phyloP scores from a whole-genome alignment of 2,113 vertebrate species.

The Aythya baeri region DNA sequence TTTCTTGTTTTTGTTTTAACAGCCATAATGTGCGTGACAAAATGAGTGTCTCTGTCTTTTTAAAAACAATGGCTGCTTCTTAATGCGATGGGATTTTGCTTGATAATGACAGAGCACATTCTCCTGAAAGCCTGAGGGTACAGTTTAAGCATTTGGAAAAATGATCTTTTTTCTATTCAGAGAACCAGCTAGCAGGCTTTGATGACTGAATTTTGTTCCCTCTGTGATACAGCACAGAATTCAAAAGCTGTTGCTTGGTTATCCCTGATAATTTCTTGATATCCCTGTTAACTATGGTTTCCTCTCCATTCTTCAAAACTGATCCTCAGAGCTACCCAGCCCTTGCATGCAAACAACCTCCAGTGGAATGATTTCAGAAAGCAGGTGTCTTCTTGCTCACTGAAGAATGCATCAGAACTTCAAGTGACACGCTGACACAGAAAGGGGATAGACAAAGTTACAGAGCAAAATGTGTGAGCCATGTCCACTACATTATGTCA shows the following conservation, averaged over 20 bases:
- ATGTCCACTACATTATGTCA: background rate
- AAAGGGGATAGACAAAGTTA: background rate
- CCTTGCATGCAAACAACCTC: background rate
- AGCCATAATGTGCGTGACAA: background rate
- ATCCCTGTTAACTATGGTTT: background rate
- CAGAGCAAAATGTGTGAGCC: background rate
- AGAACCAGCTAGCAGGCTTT: background rate
- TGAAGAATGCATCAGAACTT: background rate
- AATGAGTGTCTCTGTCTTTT: background rate
- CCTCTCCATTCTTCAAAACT: background rate
- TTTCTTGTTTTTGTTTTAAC: background rate
- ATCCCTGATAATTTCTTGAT: background rate
- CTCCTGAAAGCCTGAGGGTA: background rate
- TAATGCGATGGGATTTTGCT: constrained; percentile 5
- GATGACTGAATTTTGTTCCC: background rate
- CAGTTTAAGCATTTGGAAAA: constrained; percentile 29
- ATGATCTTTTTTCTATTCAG: background rate
- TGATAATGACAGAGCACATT: background rate
- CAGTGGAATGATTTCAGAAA: background rate
- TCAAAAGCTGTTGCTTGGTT: background rate
- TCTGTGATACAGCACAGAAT: background rate
- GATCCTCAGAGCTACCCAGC: background rate
- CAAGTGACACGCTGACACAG: background rate
- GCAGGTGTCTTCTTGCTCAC: background rate
- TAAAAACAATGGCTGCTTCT: background rate